These are phyloP conservation scores for Hesperia comma DNA, from an alignment of 2,888 invertebrate species.

Conservation along the genomic window DNA sequence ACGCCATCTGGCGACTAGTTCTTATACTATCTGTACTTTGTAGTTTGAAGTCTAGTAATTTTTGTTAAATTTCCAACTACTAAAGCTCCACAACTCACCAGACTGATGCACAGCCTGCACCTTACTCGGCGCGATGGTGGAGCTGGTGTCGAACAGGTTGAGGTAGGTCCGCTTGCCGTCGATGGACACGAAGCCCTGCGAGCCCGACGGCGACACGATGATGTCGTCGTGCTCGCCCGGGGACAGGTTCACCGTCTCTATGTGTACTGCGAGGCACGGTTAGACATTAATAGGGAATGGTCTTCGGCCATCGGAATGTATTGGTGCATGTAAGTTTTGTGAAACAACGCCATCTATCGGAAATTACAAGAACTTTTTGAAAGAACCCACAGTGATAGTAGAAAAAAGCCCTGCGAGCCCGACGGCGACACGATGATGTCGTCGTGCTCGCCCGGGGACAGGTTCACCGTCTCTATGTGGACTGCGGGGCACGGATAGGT, in stretches of 20 bases:
- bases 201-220: conserved; percentile 90
- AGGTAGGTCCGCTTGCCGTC: conserved; percentile 95
- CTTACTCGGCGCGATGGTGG: conserved; percentile 61
- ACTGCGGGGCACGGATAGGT: conserved; percentile 62
- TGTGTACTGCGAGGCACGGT: conserved; percentile 77
- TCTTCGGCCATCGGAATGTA: too few relatives aligned
- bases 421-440: conserved; percentile 92
- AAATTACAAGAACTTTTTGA: too few relatives aligned
- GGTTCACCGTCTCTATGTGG: conserved; percentile 84
- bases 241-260: conserved; percentile 78
- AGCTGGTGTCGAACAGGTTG: conserved; percentile 90
- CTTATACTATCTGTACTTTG: too few relatives aligned
- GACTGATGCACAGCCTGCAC: conserved; percentile 60
- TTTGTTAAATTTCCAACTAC: too few relatives aligned
- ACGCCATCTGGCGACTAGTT: too few relatives aligned
- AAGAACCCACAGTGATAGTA: too few relatives aligned
- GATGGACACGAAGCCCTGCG: conserved; percentile 94
- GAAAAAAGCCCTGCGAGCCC: conserved; percentile 93
- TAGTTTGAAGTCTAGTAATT: too few relatives aligned
- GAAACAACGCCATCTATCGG: too few relatives aligned
- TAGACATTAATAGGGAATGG: neutral
- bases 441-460: conserved; percentile 54
- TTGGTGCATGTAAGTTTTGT: too few relatives aligned
- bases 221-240: conserved; percentile 83
- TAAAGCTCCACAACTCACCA: too few relatives aligned